A percentile compares a stretch with the other conserved stretches of the same genome.
Evolutionary conservation across 2,797 vertebrate species (phyloP).

Genomic region (Prunella strophiata): DNA sequence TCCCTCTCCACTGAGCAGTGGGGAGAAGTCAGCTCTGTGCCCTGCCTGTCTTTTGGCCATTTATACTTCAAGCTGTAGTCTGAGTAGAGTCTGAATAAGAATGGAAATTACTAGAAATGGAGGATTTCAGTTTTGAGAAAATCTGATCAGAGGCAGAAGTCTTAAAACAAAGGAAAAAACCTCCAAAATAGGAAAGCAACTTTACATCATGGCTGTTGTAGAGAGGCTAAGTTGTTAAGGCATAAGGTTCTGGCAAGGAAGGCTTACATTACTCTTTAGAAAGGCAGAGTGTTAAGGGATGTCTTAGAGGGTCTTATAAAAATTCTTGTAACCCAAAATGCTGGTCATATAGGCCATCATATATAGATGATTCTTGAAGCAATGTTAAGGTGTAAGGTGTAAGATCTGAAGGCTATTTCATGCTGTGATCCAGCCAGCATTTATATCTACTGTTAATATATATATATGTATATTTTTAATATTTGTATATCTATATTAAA

Average conservation of each 20-base stretch:
- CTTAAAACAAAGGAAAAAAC: not conserved
- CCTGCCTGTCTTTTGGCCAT: not conserved
- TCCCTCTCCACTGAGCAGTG: not conserved
- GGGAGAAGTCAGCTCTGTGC: not conserved
- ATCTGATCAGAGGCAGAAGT: not conserved
- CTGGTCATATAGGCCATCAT: not conserved
- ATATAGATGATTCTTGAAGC: not conserved
- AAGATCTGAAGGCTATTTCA: not conserved
- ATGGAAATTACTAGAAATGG: not conserved
- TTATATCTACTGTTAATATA: not conserved
- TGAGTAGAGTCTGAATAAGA: not conserved
- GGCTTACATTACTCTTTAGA: not conserved
- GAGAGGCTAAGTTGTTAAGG: not conserved
- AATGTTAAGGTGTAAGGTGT: not conserved
- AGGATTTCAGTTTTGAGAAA: not conserved
- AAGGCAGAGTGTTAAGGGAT: not conserved
- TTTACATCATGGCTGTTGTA: not conserved
- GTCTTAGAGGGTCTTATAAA: not conserved
- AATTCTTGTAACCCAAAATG: not conserved
- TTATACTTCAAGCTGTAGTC: not conserved
- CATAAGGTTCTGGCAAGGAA: not conserved
- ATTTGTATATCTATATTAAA: not conserved
- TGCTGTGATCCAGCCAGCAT: not conserved
- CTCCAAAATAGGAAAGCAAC: not conserved
- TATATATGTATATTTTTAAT: not conserved